phyloP scores from a whole-genome alignment of 92 coral and sea anemone genomes.

The Parazoanthus atlanticus region DNA sequence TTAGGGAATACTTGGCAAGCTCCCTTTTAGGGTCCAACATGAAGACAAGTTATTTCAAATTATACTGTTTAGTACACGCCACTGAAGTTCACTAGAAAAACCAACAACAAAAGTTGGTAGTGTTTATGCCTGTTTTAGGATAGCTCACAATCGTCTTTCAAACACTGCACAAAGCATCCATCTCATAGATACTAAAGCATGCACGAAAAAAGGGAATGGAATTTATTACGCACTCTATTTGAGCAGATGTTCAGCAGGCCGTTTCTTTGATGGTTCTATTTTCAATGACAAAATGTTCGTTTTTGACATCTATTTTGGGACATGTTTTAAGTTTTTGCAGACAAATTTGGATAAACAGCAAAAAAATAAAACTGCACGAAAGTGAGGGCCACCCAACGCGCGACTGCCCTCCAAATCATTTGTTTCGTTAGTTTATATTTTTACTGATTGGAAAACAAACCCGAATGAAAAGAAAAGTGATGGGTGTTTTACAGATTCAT shows the following conservation, averaged over 20 bases:
- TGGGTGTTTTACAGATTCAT: conserved; percentile 44
- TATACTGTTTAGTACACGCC: background rate
- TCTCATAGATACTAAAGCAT: background rate
- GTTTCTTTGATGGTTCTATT: background rate
- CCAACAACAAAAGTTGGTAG: background rate
- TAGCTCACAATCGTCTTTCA: background rate
- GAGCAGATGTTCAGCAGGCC: conserved; percentile 8
- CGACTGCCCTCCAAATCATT: conserved; percentile 14
- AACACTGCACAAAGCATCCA: background rate
- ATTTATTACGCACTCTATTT: background rate
- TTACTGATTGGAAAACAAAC: conserved; percentile 30
- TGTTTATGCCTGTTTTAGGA: background rate
- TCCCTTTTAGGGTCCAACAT: background rate
- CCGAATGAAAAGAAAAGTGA: conserved; percentile 36
- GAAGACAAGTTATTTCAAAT: background rate
- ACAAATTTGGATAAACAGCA: conserved; percentile 25
- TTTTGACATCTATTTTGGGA: background rate
- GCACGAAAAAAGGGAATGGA: background rate
- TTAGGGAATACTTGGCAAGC: background rate
- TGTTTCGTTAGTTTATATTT: conserved; percentile 9
- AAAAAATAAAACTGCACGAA: conserved; percentile 23
- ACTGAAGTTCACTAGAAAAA: background rate
- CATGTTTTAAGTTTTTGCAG: conserved; percentile 1
- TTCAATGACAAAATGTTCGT: conserved; percentile 22
- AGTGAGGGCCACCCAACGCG: conserved; percentile 39